Percentiles rank a stretch among this genome's conserved stretches.
Evolutionary conservation across 2,113 vertebrate genomes (phyloP).

Genomic region (Myanophis thanlyinensis): DNA sequence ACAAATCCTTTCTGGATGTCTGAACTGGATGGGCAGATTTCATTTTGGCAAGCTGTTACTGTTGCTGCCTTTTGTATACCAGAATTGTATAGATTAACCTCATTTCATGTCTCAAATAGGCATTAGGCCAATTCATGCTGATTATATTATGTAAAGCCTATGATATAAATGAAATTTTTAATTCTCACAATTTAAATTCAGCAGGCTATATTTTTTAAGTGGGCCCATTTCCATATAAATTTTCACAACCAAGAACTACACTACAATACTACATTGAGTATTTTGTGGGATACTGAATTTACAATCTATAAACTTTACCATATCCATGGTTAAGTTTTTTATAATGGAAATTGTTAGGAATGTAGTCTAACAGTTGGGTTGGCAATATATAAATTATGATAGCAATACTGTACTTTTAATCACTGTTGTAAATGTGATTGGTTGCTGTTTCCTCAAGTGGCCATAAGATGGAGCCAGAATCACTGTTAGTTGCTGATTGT

Average conservation of each 20-base stretch:
- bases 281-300: not conserved
- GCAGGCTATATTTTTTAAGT: not conserved
- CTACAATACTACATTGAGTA: not conserved
- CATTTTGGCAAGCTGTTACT: not conserved
- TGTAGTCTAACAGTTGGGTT: too few species aligned
- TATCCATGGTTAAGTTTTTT: not conserved
- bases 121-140: not conserved
- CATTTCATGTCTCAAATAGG: not conserved
- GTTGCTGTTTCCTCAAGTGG: too few species aligned
- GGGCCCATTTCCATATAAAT: not conserved
- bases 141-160: not conserved
- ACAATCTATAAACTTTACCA: not conserved
- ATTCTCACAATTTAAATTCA: not conserved
- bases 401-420: too few species aligned
- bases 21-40: not conserved
- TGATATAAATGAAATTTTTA: not conserved
- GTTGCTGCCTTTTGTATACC: not conserved
- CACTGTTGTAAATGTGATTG: too few species aligned
- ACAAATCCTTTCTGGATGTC: not conserved
- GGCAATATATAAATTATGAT: too few species aligned
- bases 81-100: not conserved
- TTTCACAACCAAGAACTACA: not conserved
- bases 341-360: not conserved
- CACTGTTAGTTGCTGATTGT: too few species aligned
- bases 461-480: too few species aligned